These are phyloP conservation scores for Drosophila kanapiae DNA, from an alignment of 1,140 invertebrate species.

Conservation along the genomic window DNA sequence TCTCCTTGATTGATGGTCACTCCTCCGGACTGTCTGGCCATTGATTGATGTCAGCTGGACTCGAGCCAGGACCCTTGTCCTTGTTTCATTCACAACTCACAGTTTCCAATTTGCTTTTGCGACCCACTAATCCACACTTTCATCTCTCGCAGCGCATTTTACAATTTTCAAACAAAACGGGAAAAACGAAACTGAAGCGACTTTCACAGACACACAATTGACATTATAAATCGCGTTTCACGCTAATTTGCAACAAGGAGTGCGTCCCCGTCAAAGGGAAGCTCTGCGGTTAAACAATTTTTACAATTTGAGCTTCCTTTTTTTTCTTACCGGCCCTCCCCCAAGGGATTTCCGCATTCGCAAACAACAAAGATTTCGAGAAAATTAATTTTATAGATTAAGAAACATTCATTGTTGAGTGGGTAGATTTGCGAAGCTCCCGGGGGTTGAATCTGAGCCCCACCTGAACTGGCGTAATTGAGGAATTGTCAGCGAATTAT, in stretches of 20 bases:
- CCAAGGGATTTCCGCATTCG: conserved; percentile 26
- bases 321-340: not conserved
- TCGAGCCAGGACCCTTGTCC: not conserved
- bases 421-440: not conserved
- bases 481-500: conserved; percentile 80
- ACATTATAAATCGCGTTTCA: conserved; percentile 84
- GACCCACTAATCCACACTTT: conserved; percentile 73
- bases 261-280: not conserved
- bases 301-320: conserved; percentile 58
- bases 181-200: conserved; percentile 10
- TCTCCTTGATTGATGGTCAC: conserved; percentile 66
- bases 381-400: conserved; percentile 85
- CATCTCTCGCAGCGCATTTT: conserved; percentile 62
- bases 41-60: conserved; percentile 57
- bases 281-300: conserved; percentile 55
- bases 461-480: conserved; percentile 60
- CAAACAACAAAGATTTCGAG: conserved; percentile 62
- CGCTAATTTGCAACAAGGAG: conserved; percentile 80
- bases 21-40: not conserved
- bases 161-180: conserved; percentile 44
- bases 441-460: not conserved
- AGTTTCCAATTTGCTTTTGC: conserved; percentile 19
- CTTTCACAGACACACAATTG: conserved; percentile 54
- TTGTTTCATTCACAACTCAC: not conserved
- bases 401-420: conserved; percentile 51